Evolutionary conservation across 2,797 vertebrate species (phyloP).

Genomic region (Argya squamiceps): DNA sequence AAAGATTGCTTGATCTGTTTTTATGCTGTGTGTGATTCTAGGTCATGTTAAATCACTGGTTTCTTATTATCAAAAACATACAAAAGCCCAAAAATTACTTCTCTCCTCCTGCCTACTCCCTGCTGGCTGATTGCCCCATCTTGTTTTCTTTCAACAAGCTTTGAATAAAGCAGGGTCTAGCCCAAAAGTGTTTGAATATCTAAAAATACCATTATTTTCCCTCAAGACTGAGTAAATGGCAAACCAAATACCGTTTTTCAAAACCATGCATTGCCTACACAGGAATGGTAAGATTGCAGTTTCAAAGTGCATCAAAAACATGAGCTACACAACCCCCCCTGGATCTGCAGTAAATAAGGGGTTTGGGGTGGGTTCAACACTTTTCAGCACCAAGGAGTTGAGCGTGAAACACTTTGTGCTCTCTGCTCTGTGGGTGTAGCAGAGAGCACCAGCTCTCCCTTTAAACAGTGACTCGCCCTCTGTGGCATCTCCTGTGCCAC

Average conservation of each 20-base stretch:
- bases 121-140: not conserved
- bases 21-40: not conserved
- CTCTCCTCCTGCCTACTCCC: not conserved
- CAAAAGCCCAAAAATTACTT: not conserved
- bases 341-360: not conserved
- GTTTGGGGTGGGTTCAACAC: not conserved
- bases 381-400: not conserved
- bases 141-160: not conserved
- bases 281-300: not conserved
- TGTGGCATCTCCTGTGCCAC: not conserved
- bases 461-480: not conserved
- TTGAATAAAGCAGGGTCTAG: not conserved
- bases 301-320: not conserved
- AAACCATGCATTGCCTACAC: not conserved
- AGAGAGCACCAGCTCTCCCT: not conserved
- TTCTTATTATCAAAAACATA: not conserved
- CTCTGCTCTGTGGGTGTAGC: not conserved
- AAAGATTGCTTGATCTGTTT: not conserved
- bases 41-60: not conserved
- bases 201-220: not conserved
- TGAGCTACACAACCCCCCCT: fast-evolving
- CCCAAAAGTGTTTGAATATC: not conserved
- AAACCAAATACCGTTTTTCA: not conserved
- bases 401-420: fast-evolving
- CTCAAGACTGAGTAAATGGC: not conserved